Conservation (phyloP, 2,113 vertebrate species). For the Oncorhynchus nerka region DNA sequence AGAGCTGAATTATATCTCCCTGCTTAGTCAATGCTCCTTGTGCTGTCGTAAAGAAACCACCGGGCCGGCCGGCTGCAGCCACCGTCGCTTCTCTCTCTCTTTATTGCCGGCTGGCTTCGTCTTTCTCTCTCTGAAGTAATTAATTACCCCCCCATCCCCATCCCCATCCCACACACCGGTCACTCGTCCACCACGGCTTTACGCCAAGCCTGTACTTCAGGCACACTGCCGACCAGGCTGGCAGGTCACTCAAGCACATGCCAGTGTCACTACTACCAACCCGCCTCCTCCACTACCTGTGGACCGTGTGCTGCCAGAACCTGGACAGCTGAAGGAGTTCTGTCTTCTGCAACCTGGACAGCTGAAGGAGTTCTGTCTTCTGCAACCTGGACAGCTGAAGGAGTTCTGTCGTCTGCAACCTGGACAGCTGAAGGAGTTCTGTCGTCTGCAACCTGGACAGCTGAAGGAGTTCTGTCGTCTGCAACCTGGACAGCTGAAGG, state of each 20-base stretch:
- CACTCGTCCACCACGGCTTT: too few species aligned
- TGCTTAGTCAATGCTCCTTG: conserved; percentile 57
- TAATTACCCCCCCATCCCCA: conserved; percentile 15
- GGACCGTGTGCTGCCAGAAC: not conserved
- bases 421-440: too few species aligned
- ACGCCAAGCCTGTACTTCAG: too few species aligned
- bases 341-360: too few species aligned
- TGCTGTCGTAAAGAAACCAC: conserved; percentile 52
- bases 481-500: too few species aligned
- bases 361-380: too few species aligned
- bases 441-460: too few species aligned
- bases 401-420: too few species aligned
- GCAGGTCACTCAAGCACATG: not conserved
- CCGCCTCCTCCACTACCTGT: not conserved
- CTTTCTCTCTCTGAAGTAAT: conserved; percentile 27
- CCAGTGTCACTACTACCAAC: not conserved
- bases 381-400: too few species aligned
- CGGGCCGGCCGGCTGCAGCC: too few species aligned
- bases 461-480: too few species aligned
- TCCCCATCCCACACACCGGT: not conserved
- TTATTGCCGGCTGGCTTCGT: not conserved
- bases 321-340: too few species aligned
- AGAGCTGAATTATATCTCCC: conserved; percentile 47
- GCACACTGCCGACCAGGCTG: not conserved
- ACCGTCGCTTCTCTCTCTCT: conserved; percentile 10